These are phyloP conservation scores for Opisthocomus hoazin DNA, from an alignment of 2,113 vertebrate species.

Conservation along the genomic window DNA sequence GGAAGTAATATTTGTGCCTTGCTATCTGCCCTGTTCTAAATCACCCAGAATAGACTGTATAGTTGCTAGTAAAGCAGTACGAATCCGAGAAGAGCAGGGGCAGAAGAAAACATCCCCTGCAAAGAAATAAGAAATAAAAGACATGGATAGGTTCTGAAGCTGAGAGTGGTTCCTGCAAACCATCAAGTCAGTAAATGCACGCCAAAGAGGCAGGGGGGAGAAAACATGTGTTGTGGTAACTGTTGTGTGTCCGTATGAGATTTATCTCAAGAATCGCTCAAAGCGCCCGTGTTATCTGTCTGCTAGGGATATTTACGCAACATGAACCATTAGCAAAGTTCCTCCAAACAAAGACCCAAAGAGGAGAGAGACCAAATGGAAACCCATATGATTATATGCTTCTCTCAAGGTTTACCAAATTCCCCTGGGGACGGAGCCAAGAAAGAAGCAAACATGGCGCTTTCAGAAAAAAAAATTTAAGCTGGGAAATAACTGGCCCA, in stretches of 20 bases:
- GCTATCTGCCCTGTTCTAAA: slow-evolving; percentile 21
- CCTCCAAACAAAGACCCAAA: not conserved
- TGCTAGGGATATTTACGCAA: not conserved
- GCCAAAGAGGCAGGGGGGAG: not conserved
- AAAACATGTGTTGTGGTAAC: not conserved
- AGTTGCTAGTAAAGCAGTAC: not conserved
- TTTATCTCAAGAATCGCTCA: not conserved
- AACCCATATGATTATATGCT: fast-evolving
- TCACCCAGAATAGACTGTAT: not conserved
- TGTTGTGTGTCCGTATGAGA: not conserved
- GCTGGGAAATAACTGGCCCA: not conserved
- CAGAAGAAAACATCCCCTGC: not conserved
- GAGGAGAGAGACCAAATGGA: not conserved
- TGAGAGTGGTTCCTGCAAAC: not conserved
- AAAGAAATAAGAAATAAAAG: slow-evolving; percentile 12
- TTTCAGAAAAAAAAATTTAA: not conserved
- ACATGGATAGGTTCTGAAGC: not conserved
- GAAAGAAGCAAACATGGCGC: not conserved
- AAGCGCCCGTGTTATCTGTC: not conserved
- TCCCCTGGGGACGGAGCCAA: fast-evolving
- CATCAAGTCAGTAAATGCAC: not conserved
- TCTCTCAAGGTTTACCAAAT: not conserved
- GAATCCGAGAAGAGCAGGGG: not conserved
- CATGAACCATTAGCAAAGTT: not conserved
- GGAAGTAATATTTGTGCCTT: not conserved